A percentile compares a stretch with the other conserved stretches of the same genome.
phyloP scores from a whole-genome alignment of 2,888 invertebrate species.

The Ormyrus labotus region DNA sequence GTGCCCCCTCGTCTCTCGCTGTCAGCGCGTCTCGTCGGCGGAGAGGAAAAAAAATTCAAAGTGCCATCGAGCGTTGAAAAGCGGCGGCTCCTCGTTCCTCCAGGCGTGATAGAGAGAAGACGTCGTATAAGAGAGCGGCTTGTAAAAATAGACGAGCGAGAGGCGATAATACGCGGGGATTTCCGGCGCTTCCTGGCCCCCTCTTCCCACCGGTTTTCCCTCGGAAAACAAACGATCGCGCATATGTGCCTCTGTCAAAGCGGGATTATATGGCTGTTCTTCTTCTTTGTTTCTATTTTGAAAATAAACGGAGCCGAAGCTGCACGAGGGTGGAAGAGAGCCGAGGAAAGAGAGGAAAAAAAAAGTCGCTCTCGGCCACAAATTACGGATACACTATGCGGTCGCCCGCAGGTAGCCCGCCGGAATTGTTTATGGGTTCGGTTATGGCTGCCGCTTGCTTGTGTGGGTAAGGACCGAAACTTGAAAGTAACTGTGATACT shows the following conservation, averaged over 20 bases:
- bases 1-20: not conserved
- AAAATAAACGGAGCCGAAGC: constrained; percentile 50
- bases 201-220: not conserved
- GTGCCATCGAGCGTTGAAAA: constrained; percentile 44
- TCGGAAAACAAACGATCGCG: constrained; percentile 55
- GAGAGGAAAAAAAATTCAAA: constrained; percentile 20
- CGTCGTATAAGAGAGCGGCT: constrained; percentile 43
- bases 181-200: constrained; percentile 62
- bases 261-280: constrained; percentile 43
- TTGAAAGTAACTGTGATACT: constrained; percentile 26
- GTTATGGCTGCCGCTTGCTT: not conserved
- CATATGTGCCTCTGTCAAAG: constrained; percentile 41
- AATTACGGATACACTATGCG: constrained; percentile 9
- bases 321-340: not conserved
- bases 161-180: constrained; percentile 57
- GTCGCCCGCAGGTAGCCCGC: constrained; percentile 9
- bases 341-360: not conserved
- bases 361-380: constrained; percentile 24
- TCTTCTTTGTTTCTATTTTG: constrained; percentile 42
- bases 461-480: not conserved
- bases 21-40: not conserved
- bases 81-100: not conserved
- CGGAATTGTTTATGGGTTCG: constrained; percentile 38
- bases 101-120: not conserved
- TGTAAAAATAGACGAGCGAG: constrained; percentile 66